Evolutionary conservation across 2,113 vertebrate species (phyloP).

Genomic region (Hippocampus guttulatus): DNA sequence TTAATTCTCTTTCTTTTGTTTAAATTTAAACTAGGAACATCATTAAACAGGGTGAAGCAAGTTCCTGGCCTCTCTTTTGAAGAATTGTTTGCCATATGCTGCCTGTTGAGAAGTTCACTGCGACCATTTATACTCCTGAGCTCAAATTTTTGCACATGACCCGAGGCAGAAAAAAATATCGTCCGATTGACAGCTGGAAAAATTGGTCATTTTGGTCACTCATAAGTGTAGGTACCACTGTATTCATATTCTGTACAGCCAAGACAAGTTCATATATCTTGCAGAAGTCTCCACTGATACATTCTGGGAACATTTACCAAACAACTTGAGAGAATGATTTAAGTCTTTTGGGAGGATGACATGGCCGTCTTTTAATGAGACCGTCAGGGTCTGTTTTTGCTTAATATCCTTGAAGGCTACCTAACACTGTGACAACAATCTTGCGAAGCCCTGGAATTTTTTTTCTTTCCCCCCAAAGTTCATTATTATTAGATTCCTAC

Average conservation of each 20-base stretch:
- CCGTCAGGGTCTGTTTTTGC: slow-evolving; percentile 56
- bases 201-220: no score
- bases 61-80: no score
- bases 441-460: slow-evolving; percentile 14
- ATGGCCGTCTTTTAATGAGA: slow-evolving; percentile 56
- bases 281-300: background rate
- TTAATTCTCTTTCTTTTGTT: no score
- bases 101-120: no score
- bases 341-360: background rate
- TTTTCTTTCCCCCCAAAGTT: slow-evolving; percentile 31
- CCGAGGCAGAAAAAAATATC: no score
- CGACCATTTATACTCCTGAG: no score
- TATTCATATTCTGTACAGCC: background rate
- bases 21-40: no score
- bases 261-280: background rate
- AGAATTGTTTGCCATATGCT: no score
- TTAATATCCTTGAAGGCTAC: slow-evolving; percentile 57
- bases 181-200: no score
- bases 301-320: background rate
- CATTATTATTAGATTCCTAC: slow-evolving; percentile 62
- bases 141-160: no score
- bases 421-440: slow-evolving; percentile 64
- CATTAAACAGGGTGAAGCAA: no score
- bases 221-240: no score
- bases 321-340: background rate